phyloP scores from a whole-genome alignment of 2,888 invertebrate genomes.

The Scaptomyza parva region DNA sequence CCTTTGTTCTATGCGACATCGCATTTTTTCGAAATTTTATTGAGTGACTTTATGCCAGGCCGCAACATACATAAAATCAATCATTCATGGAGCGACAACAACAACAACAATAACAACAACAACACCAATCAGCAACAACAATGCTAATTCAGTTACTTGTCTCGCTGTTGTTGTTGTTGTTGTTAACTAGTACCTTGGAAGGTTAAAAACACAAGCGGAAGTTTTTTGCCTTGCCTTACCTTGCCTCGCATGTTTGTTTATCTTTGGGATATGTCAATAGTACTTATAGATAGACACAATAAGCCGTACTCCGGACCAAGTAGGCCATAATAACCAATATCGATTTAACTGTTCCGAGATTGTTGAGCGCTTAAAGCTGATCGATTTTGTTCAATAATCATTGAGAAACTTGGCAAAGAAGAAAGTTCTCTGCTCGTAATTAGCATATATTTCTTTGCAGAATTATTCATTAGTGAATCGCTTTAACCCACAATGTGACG shows the following conservation, averaged over 20 bases:
- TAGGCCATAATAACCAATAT: conserved; percentile 47
- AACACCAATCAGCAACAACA: conserved; percentile 37
- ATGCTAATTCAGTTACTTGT: conserved; percentile 48
- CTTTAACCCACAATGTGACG: conserved; percentile 17
- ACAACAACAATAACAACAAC: conserved; percentile 25
- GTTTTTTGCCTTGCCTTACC: conserved; percentile 55
- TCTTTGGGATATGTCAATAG: conserved; percentile 69
- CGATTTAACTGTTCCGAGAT: conserved; percentile 58
- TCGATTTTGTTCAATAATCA: conserved; percentile 27
- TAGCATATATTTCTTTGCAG: conserved; percentile 43
- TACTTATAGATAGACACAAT: conserved; percentile 43
- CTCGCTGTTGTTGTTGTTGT: conserved; percentile 28
- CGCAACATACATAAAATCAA: conserved; percentile 75
- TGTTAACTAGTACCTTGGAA: conserved; percentile 39
- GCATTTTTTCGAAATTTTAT: conserved; percentile 77
- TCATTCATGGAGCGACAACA: conserved; percentile 58
- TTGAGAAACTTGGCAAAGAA: conserved; percentile 16
- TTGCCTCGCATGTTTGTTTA: conserved; percentile 68
- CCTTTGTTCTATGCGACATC: conserved; percentile 71
- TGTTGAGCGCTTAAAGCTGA: conserved; percentile 23
- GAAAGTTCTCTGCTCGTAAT: conserved; percentile 34
- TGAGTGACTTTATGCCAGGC: conserved; percentile 77
- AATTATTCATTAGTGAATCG: conserved; percentile 23
- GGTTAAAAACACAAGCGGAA: conserved; percentile 64
- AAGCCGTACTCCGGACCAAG: conserved; percentile 43